Evolutionary conservation across 2,888 invertebrate genomes (phyloP).

Genomic region (Fragum whitleyi): DNA sequence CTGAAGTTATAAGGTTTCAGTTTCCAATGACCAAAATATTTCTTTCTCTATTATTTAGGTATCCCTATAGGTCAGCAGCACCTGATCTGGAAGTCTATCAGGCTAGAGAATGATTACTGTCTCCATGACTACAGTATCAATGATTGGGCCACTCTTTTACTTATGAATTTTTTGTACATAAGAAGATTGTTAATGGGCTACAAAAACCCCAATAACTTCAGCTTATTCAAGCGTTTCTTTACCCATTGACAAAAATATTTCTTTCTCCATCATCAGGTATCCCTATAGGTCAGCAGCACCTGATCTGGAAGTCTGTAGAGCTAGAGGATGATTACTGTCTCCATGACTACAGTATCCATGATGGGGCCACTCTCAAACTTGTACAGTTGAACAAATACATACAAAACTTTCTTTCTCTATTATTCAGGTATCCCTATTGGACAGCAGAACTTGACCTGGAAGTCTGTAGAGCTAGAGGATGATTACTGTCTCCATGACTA

Average conservation of each 20-base stretch:
- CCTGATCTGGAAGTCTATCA: constrained; percentile 90
- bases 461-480: constrained; percentile 89
- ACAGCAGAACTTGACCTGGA: constrained; percentile 91
- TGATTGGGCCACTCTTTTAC: constrained; percentile 90
- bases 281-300: constrained; percentile 91
- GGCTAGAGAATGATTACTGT: constrained; percentile 89
- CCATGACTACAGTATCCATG: constrained; percentile 86
- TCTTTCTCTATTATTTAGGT: too few relatives aligned
- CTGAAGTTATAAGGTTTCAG: too few relatives aligned
- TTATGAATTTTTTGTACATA: too few relatives aligned
- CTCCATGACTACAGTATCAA: constrained; percentile 87
- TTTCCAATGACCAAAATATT: too few relatives aligned
- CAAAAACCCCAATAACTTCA: too few relatives aligned
- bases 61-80: constrained; percentile 92
- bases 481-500: constrained; percentile 88
- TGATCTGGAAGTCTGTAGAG: constrained; percentile 90
- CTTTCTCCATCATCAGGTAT: too few relatives aligned
- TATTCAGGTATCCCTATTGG: constrained; percentile 91
- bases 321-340: constrained; percentile 89
- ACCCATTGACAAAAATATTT: too few relatives aligned
- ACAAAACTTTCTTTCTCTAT: too few relatives aligned
- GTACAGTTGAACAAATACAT: too few relatives aligned
- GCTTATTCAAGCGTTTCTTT: constrained; percentile 91
- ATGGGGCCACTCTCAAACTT: constrained; percentile 90
- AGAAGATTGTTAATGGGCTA: too few relatives aligned